These are phyloP conservation scores for Vicugna pacos DNA, from an alignment of 2,113 vertebrate species.

Conservation along the genomic window DNA sequence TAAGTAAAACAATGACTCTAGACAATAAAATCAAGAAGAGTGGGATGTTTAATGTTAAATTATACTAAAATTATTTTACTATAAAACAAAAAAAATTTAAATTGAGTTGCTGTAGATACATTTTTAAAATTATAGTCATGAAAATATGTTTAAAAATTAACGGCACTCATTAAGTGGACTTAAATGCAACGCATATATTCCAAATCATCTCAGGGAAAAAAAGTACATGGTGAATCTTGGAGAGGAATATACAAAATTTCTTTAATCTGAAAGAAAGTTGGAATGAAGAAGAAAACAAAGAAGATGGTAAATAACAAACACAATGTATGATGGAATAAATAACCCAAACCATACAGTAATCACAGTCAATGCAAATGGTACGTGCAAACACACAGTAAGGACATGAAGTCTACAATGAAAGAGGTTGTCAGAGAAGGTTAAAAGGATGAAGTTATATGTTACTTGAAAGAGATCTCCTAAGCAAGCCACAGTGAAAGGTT, in stretches of 20 bases:
- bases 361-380: not conserved
- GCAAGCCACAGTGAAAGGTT: not conserved
- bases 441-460: not conserved
- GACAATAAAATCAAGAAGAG: not conserved
- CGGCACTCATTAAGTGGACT: not conserved
- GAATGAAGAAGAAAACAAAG: constrained; percentile 8
- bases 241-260: not conserved
- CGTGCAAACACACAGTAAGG: not conserved
- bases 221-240: not conserved
- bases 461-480: not conserved
- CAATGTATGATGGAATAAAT: not conserved
- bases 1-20: constrained; percentile 6
- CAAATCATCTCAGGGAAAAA: not conserved
- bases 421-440: not conserved
- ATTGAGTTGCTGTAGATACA: not conserved
- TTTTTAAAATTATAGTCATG: not conserved
- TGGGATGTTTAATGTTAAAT: not conserved
- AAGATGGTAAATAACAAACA: not conserved
- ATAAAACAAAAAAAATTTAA: constrained; percentile 5
- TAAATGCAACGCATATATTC: constrained; percentile 4
- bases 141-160: constrained; percentile 48
- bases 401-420: not conserved
- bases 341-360: not conserved
- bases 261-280: not conserved
- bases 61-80: not conserved